A percentile compares a stretch with the other conserved stretches of the same genome.
These are phyloP conservation scores for Argyra leucocephala DNA, from an alignment of 2,888 invertebrate species.

Conservation along the genomic window DNA sequence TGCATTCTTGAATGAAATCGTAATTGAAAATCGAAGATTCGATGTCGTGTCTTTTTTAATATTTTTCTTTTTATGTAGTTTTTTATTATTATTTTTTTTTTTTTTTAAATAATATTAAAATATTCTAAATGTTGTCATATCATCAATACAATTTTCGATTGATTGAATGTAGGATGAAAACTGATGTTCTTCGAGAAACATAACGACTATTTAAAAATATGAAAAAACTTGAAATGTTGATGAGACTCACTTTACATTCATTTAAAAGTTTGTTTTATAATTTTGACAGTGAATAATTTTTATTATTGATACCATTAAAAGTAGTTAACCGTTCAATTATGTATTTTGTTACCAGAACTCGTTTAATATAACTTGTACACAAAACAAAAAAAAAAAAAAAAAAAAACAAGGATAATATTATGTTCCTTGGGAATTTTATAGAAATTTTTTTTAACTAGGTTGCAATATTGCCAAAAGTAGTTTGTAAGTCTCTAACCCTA, in stretches of 20 bases:
- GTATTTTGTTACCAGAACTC: too few relatives aligned
- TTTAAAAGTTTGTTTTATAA: not conserved
- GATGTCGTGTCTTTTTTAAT: not conserved
- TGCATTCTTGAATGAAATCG: slow-evolving; percentile 1
- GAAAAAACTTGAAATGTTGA: not conserved
- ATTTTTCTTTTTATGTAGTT: not conserved
- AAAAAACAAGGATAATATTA: too few relatives aligned
- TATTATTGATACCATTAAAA: not conserved
- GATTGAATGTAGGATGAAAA: slow-evolving; percentile 6
- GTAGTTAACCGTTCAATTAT: too few relatives aligned
- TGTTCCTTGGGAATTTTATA: too few relatives aligned
- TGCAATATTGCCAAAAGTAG: too few relatives aligned
- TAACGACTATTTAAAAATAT: not conserved
- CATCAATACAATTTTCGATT: not conserved
- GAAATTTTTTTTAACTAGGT: too few relatives aligned
- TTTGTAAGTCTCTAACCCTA: too few relatives aligned
- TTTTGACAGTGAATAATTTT: not conserved
- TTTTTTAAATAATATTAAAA: not conserved
- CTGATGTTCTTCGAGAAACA: not conserved
- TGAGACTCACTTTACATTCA: not conserved
- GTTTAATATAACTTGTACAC: too few relatives aligned
- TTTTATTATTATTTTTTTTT: not conserved
- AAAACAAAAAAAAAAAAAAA: too few relatives aligned
- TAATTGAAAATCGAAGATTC: slow-evolving; percentile 1
- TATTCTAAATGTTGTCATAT: not conserved